A percentile compares a stretch with the other conserved stretches of the same genome.
Evolutionary conservation across 2,888 invertebrate species (phyloP).

Genomic region (Brenthis daphne): DNA sequence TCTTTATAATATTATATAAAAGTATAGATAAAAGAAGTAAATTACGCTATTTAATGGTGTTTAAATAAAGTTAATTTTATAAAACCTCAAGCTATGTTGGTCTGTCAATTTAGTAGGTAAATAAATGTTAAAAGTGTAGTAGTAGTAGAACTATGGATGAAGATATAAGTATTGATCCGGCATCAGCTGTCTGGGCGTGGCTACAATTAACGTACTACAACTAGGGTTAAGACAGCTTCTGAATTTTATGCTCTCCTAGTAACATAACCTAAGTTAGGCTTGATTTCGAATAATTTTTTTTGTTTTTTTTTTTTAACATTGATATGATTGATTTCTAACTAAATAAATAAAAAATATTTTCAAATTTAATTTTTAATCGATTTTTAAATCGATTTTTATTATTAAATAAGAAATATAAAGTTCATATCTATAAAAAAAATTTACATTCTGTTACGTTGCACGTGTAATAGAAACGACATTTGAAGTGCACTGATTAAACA

Average conservation of each 20-base stretch:
- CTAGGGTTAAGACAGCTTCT: neutral
- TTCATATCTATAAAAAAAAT: no score
- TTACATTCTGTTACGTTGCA: neutral
- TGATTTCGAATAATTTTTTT: neutral
- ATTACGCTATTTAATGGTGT: no score
- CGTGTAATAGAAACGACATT: no score
- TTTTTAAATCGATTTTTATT: no score
- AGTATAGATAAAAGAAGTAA: no score
- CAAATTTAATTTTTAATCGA: no score
- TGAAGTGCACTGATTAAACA: neutral
- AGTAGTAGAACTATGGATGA: constrained; percentile 1
- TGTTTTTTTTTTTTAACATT: no score
- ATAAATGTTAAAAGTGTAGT: neutral
- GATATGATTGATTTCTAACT: no score
- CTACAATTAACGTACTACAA: constrained; percentile 4
- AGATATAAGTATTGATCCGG: constrained; percentile 13
- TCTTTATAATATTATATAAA: no score
- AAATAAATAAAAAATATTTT: neutral
- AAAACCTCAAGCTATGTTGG: no score
- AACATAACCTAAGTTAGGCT: constrained; percentile 17
- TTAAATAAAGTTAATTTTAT: no score
- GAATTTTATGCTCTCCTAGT: constrained; percentile 12
- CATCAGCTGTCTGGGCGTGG: constrained; percentile 11
- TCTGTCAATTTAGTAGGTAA: neutral
- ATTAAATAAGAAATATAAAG: no score